Evolutionary conservation across 2,113 vertebrate species (phyloP), one percentile per base, ranked within the genome.

Genomic region (Boulengeromyrus knoepffleri): DNA sequence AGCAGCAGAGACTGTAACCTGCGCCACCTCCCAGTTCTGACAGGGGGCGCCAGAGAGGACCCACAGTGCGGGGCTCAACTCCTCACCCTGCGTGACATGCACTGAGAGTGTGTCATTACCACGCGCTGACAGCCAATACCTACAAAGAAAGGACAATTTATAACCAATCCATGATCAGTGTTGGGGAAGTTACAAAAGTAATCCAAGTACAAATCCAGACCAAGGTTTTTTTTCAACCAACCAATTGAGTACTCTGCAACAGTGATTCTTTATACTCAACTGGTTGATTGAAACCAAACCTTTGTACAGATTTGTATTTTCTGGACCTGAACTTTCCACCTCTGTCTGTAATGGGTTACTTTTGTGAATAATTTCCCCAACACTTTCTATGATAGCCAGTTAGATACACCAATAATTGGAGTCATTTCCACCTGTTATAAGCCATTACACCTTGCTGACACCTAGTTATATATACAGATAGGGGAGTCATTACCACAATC

Each of bases 1-100:
- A 39, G 94, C 94, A 7, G 95, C 94, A 21, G 95, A 95, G 66
- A 96, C 92, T 0, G 94, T 95, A 92, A 96, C 93, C 87, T 96
- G 93, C 66, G 95, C 94, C 58, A 96, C 90, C 91, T 95, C 94
- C 96, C 96, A 96, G 39, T 80, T 89, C 58, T 88, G 21, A 88
- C 95, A 94, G 9, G 90, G 36, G 0, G 13, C 91, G 66, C 92
- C 92, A 90, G 93, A 93, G n/a, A 92, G 91, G 42, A 92, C 42
- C 95, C 95, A 96, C 85, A 96, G 91, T 3, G 89, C 89, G 3
- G 90, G 27, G 3, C 89, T 80, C 42, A 42, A 39, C 5, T 93
- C 87, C 6, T 85, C 94, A 24, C 56, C 92, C 89, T 89, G 52
- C 89, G 92, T 58, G 77, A 95, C 74, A 89, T 95, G 93, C 5